Evolutionary conservation across 2,888 invertebrate genomes (phyloP), one percentile per base, ranked within the genome.

Genomic region (Shargacucullia verbasci): DNA sequence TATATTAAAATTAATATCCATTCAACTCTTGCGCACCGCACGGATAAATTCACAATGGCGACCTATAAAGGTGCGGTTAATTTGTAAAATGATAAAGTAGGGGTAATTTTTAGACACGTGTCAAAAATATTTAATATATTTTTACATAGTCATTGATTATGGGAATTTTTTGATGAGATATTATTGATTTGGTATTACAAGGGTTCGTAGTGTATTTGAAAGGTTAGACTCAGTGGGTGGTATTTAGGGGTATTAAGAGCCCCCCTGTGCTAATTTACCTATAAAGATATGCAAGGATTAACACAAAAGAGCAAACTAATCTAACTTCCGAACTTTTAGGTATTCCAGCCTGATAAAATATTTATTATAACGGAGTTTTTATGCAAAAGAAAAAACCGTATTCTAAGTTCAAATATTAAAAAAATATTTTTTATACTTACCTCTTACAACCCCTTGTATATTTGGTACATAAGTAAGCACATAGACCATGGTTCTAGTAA

Each of bases 31-130:
- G 67, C 70, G 61, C 59, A 59, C 14, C 40, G 27, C 27, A 34
- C 31, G 48, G 39, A 52, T 40, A 58, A 45, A 46, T 69, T 63
- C 56, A 65, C 48, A 65, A 65, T 70, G 45, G 41, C 31, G 43
- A 46, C 50, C 56, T 49, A 40, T 25, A 60, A 65, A 79, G 77
- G 80, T 79, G 70, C 7, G 64, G 57, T 69, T 60, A 61, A 53
- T 55, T 47, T 45, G 52, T 45, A 54, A 49, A 62, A 29, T 70
- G 41, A 52, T 70, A 64, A 45, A 79, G 79, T 20, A 75, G 82
- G 78, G 78, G 80, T 63, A 83, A 83, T 84, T 81, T 78, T 76
- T 69, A 1, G 85, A 70, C 88, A 88, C 88, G 88, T 87, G 88
- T 65, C 81, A 14, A 27, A 57, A 64, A 74, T 75, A 75, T 83